Base-by-base conservation (phyloP, 2,888 invertebrate species). In the Cabera pusaria region DNA sequence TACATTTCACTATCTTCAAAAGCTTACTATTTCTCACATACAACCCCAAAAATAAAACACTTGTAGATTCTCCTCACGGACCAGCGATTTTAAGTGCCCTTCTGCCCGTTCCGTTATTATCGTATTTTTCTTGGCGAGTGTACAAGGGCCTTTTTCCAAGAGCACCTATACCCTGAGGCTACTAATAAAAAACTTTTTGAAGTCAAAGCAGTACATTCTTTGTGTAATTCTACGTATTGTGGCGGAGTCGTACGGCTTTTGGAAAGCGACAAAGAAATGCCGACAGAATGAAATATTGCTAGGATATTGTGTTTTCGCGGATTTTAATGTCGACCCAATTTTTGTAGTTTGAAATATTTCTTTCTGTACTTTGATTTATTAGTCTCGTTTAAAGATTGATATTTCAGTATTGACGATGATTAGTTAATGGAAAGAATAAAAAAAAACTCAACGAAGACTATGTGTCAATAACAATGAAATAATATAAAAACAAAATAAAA, bases 31-130 rank as follows among this genome's bases (percentile, higher is more conserved):
- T 8, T 24, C 18, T 17, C 38, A 3, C 20, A 23, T 24, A 7
- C 31, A 33, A 20, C 44, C 35, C 44, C 26, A 40, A 47, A 49
- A 48, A 47, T 63, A 58, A 66, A 61, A 55, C 55, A 57, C 64
- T 68, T 68, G 59, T 53, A 55, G 53, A 76, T 72, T 76, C 76
- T 39, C 24, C 61, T 55, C 72, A 70, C 74, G 71, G 49, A 49
- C 58, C 56, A 55, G 50, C 66, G 61, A 64, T 67, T 69, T 59
- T 67, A 68, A 74, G 73, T 65, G 72, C 66, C 66, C 63, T 64
- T 60, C 60, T 59, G 56, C 39, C 51, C 60, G 50, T 35, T 18
- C 60, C 64, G 65, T 72, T 75, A 75, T 72, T 70, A 72, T 72
- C 62, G 64, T 70, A 76, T 76, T 74, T 74, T 72, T 71, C 61